A percentile compares a stretch with the other conserved stretches of the same genome.
phyloP scores from a whole-genome alignment of 92 coral and sea anemone species.

The Epizoanthus ramosus region DNA sequence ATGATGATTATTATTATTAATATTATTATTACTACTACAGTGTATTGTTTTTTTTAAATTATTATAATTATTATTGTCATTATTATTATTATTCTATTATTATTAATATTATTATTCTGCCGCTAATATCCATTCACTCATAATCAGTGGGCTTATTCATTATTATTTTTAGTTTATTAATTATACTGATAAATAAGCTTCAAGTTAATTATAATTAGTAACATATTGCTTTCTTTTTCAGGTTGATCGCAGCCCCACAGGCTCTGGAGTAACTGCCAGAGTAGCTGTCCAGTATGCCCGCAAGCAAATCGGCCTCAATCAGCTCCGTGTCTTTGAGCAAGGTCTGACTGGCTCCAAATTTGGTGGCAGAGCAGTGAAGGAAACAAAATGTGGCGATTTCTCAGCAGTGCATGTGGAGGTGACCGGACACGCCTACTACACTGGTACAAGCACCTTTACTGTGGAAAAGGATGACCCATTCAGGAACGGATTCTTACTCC shows the following conservation, averaged over 20 bases:
- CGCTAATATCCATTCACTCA: too few relatives aligned
- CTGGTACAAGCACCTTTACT: constrained; percentile 84
- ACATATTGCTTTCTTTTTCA: constrained; percentile 18
- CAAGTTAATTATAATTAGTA: too few relatives aligned
- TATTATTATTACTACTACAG: too few relatives aligned
- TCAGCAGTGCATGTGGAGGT: constrained; percentile 97
- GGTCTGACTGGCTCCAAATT: constrained; percentile 90
- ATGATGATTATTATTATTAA: too few relatives aligned
- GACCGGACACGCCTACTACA: constrained; percentile 88
- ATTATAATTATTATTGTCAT: too few relatives aligned
- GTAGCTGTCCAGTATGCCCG: constrained; percentile 94
- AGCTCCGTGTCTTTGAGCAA: constrained; percentile 79
- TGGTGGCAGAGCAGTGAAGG: constrained; percentile 85
- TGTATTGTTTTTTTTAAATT: too few relatives aligned
- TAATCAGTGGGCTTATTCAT: too few relatives aligned
- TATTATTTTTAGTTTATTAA: too few relatives aligned
- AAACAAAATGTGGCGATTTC: constrained; percentile 88
- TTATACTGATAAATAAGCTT: too few relatives aligned
- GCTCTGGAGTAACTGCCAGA: constrained; percentile 98
- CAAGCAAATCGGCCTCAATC: constrained; percentile 76
- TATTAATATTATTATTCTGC: too few relatives aligned
- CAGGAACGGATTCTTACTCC: constrained; percentile 80
- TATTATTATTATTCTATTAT: too few relatives aligned
- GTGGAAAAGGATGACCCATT: constrained; percentile 91
- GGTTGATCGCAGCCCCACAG: constrained; percentile 97